Conservation (phyloP, 2,113 vertebrate genomes). For the Carollia perspicillata region DNA sequence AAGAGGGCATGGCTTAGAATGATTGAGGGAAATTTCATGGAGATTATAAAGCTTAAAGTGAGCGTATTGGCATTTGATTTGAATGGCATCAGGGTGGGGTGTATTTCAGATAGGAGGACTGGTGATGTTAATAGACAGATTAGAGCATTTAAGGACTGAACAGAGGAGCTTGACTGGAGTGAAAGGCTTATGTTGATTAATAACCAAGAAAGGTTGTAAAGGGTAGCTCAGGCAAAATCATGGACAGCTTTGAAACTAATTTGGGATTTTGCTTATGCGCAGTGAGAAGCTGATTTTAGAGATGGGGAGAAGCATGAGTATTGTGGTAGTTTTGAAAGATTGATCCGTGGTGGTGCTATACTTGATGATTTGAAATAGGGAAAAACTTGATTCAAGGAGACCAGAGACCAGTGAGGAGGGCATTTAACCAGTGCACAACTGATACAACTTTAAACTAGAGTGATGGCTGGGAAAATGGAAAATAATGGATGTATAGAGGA, state of each 20-base stretch:
- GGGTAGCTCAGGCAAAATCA: background rate
- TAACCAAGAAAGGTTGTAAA: background rate
- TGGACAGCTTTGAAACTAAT: background rate
- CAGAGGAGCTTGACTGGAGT: background rate
- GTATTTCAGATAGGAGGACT: background rate
- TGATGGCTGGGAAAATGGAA: background rate
- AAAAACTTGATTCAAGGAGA: background rate
- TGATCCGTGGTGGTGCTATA: background rate
- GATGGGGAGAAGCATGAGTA: background rate
- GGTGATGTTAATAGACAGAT: background rate
- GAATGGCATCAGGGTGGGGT: background rate
- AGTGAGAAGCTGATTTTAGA: background rate
- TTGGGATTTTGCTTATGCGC: background rate
- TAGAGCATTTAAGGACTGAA: background rate
- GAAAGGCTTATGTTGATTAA: background rate
- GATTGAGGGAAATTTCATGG: background rate
- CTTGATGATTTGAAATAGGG: background rate
- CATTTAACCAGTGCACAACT: background rate
- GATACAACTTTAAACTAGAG: background rate
- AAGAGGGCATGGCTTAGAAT: background rate
- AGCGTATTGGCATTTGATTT: background rate
- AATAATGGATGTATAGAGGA: background rate
- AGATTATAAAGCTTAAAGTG: background rate
- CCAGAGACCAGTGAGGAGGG: background rate
- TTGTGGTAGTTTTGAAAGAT: background rate